Evolutionary conservation across 2,888 invertebrate species (phyloP), one percentile per base, ranked within the genome.

Genomic region (Himalopsyche anomala): DNA sequence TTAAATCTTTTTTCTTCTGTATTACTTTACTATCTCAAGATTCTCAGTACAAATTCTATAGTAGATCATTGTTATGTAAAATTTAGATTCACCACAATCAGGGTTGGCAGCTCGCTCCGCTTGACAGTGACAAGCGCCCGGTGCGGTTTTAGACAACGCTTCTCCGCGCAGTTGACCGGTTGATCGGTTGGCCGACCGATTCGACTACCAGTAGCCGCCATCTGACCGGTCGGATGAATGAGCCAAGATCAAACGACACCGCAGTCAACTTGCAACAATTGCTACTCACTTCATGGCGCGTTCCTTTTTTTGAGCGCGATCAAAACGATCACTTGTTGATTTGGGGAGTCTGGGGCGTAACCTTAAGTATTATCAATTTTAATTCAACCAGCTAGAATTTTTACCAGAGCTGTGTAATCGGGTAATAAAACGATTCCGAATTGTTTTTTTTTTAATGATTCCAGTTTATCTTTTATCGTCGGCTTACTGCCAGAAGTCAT

Each of bases 121-220:
- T 62, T 62, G 62, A 62, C 62, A 62, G 62, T 62, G 62, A 62
- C 62, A 62, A 62, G 62, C 62, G 62, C 19, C 62, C 62, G 62
- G 62, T 62, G 62, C 62, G 62, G 62, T 28, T 62, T 62, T 62
- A 62, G 62, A 28, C 62, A 28, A 62, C 62, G 62, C 62, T 5
- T 62, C 62, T 28, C 62, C 28, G 62, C 62, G 9, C 28, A 19
- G 62, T n/a, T 28, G 28, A 28, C 28, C 62, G 62, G 62, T 15
- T 62, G 62, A 28, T 19, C 62, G 62, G 28, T 62, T 28, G 28
- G 62, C 28, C 62, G 62, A 62, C 62, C 62, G 62, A 62, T 62
- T 28, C n/a, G 62, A 19, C 62, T 19, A 62, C 62, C 62, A 62
- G 62, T 62, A 62, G 62, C 62, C n/a, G 62, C 62, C 19, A 62